phyloP scores from a whole-genome alignment of 2,888 invertebrate species.

The Crossocerus cetratus region DNA sequence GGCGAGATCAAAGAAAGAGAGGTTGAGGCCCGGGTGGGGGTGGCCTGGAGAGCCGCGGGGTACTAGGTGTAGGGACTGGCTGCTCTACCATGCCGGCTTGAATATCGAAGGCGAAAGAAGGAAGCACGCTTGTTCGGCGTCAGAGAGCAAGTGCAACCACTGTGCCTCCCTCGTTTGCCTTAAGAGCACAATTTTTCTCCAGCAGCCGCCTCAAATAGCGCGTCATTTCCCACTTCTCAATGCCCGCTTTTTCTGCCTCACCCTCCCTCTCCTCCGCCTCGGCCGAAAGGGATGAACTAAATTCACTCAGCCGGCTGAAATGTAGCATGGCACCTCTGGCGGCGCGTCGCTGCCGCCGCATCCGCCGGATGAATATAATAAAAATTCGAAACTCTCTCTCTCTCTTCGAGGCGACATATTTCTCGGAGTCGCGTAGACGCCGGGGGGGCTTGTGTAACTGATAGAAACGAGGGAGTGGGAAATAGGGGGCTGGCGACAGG shows the following conservation, averaged over 20 bases:
- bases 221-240: not conserved
- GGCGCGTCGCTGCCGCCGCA: not conserved
- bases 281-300: constrained; percentile 3
- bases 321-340: too few relatives aligned
- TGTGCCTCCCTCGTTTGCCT: constrained; percentile 5
- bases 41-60: not conserved
- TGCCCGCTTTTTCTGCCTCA: not conserved
- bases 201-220: not conserved
- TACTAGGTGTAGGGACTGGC: not conserved
- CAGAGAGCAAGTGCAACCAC: constrained; percentile 14
- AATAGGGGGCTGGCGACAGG: not conserved
- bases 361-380: not conserved
- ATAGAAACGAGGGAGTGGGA: not conserved
- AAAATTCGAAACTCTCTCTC: not conserved
- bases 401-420: not conserved
- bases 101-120: constrained; percentile 21
- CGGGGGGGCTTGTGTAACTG: not conserved
- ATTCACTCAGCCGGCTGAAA: too few relatives aligned
- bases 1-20: not conserved
- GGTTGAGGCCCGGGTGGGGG: not conserved
- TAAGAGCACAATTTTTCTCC: constrained; percentile 17
- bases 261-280: not conserved
- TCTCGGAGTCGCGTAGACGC: not conserved
- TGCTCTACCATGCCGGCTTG: constrained; percentile 1
- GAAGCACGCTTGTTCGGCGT: constrained; percentile 11